Percentiles rank a stretch among this genome's conserved stretches.
These are phyloP conservation scores for Pyrgilauda ruficollis DNA, from an alignment of 2,113 vertebrate genomes.

Conservation along the genomic window DNA sequence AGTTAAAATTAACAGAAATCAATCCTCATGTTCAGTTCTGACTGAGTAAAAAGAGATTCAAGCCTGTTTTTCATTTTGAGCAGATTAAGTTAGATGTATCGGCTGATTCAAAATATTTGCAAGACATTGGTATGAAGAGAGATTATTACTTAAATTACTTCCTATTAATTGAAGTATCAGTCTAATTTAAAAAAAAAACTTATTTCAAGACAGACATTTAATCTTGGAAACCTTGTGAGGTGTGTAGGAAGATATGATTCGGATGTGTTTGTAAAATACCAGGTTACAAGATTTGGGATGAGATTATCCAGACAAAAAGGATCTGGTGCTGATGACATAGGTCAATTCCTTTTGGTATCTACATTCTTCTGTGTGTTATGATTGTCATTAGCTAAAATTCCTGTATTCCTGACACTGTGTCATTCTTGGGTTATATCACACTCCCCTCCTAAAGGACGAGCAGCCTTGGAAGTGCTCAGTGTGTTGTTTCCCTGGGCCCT, in stretches of 20 bases:
- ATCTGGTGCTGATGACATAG: background rate
- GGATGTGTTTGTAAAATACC: background rate
- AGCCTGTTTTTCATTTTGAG: background rate
- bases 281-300: background rate
- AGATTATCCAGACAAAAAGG: background rate
- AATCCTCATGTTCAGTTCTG: background rate
- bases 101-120: background rate
- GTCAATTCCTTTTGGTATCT: background rate
- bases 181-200: background rate
- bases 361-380: background rate
- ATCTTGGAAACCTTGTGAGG: background rate
- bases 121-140: background rate
- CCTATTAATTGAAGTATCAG: background rate
- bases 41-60: background rate
- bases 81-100: background rate
- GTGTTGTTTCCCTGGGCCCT: background rate
- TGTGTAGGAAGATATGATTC: background rate
- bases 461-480: background rate
- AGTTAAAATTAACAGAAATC: background rate
- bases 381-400: background rate
- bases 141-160: background rate
- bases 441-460: background rate
- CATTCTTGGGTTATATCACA: background rate
- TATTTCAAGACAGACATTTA: background rate
- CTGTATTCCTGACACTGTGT: background rate